Percentiles rank a stretch among this genome's conserved stretches.
These are phyloP conservation scores for Lota lota DNA, from an alignment of 2,113 vertebrate genomes.

Conservation along the genomic window DNA sequence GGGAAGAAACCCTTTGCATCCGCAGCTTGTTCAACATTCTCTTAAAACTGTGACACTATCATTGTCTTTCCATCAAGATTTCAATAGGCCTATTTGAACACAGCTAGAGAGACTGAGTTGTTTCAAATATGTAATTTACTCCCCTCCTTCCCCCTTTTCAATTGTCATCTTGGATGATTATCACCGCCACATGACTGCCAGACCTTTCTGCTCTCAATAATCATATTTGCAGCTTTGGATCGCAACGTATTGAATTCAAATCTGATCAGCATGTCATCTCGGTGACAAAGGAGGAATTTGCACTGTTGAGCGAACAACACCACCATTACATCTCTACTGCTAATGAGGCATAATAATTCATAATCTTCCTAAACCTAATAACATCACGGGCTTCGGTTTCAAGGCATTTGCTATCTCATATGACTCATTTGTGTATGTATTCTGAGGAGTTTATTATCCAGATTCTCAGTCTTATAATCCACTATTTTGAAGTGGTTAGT, in stretches of 20 bases:
- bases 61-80: background rate
- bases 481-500: too few species aligned
- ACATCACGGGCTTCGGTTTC: background rate
- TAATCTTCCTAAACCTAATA: conserved; percentile 3
- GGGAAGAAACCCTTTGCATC: background rate
- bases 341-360: background rate
- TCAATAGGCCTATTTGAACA: background rate
- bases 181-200: background rate
- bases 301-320: background rate
- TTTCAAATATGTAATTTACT: background rate
- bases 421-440: background rate
- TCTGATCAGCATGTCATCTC: background rate
- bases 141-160: background rate
- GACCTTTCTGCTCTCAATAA: background rate
- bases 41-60: background rate
- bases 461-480: conserved; percentile 1
- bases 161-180: background rate
- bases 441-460: conserved; percentile 18
- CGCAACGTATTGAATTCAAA: background rate
- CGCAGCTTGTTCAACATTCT: background rate
- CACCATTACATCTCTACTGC: background rate
- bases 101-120: background rate
- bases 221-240: background rate
- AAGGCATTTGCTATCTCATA: background rate
- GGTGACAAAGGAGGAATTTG: background rate